Evolutionary conservation across 2,888 invertebrate species (phyloP), one percentile per base, ranked within the genome.

Genomic region (Ypsolopha sequella): DNA sequence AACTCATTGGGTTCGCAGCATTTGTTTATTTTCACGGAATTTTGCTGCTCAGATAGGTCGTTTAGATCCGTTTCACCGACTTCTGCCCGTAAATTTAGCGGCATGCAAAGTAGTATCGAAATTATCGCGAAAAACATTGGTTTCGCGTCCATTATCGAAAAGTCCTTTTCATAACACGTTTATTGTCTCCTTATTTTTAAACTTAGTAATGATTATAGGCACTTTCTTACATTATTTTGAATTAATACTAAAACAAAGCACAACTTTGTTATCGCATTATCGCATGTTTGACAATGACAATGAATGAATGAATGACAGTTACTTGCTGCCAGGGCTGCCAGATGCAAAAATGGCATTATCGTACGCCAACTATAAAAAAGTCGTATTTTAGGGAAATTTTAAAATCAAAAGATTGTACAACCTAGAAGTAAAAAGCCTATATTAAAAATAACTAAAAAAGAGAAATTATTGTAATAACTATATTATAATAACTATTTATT

Each of bases 1-100:
- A 95, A 77, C 72, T 95, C 92, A 61, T 91, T 87, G 50, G 80
- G 76, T 67, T 92, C 92, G 75, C 95, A 95, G 68, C 95, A 95
- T 88, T 95, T 95, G 68, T 92, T 93, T 58, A 95, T 89, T 62
- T 86, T 85, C 34, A 92, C 80, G 14, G 80, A 72, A 58, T 86
- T 73, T 44, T 79, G 73, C 61, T 77, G 73, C 53, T 79, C 85
- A 1, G 86, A 73, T 66, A 89, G 52, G 65, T 86, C 66, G 71
- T 90, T 75, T 61, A 88, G 66, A 73, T 88, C 62, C 63, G 80
- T 65, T 58, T 88, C 63, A 61, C 77, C 7, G 78, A 44, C 36
- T 13, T 38, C 51, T 4, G 51, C 44, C 10, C 7, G 44, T 36
- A 36, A 36, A 36, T 14, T 24, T 7, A n/a, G 11, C 24, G 44